Conservation (phyloP, 2,797 vertebrate species). For the Poecile montanus region DNA sequence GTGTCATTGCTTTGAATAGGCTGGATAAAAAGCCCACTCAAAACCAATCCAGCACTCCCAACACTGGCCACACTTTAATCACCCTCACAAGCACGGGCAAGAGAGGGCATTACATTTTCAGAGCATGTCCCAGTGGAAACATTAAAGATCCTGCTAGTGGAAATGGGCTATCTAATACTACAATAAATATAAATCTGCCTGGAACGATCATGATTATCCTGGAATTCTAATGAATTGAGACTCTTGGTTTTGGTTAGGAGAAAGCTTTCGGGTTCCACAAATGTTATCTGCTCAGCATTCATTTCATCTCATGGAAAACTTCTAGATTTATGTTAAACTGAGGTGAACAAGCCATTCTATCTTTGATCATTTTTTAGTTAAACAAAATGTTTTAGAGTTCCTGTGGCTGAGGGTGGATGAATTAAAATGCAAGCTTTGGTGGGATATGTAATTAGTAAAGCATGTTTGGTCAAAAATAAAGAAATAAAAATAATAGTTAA, state of each 20-base stretch:
- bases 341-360: neutral
- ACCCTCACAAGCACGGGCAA: neutral
- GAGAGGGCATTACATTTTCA: neutral
- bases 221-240: neutral
- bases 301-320: neutral
- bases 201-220: neutral
- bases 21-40: neutral
- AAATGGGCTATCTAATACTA: neutral
- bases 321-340: slow-evolving; percentile 20
- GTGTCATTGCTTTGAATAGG: neutral
- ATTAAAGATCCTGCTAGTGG: neutral
- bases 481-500: neutral
- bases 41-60: neutral
- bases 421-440: slow-evolving; percentile 3
- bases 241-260: neutral
- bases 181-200: neutral
- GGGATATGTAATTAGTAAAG: neutral
- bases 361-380: neutral
- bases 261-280: neutral
- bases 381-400: slow-evolving; percentile 15
- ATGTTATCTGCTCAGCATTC: neutral
- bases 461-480: neutral
- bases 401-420: neutral
- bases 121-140: neutral
- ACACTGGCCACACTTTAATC: neutral